Base-by-base conservation (phyloP, 2,888 invertebrate species). In the Anodontia alba region DNA sequence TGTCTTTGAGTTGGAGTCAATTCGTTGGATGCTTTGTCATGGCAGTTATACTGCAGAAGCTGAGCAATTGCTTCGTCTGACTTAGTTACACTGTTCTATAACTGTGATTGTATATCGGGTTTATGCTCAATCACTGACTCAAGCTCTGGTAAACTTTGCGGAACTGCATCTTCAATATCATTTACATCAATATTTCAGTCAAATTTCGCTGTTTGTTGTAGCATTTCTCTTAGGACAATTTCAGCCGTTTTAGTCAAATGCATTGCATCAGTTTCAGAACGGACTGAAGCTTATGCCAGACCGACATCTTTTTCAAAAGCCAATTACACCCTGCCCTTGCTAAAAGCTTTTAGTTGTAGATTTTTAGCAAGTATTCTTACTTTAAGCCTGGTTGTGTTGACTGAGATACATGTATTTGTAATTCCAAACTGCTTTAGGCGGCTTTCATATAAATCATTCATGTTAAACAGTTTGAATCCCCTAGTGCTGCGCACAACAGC, bases 41-140 rank as follows among this genome's bases (percentile, higher is more conserved):
- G 54, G 26, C 54, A 54, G 38, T 80, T 80, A 23, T 54, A 80
- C 2, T 46, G 23, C 17, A 75, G 20, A 10, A 80, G 33, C 38
- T 80, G 75, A 12, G 80, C 51, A n/a, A 80, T 75, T 8, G 75
- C 80, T 46, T 54, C n/a, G 38, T 80, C 75, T 51, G 75, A 49
- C 31, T 36, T 68, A 5, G 69, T n/a, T 54, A 42, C 31, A 20
- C 43, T 57, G 36, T 70, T 70, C 23, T 70, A 69, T 26, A 75
- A 5, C 36, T 74, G 74, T 54, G 66, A 69, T 29, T 79, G 17
- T 17, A 80, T 75, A 33, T 75, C 75, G 26, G 80, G 72, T 3
- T 67, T 67, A 68, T 75, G 75, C 38, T 80, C 72, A 38, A 75
- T 80, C 76, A 80, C 76, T 17, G 51, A 69, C 1, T 71, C 75